A percentile compares a stretch with the other conserved stretches of the same genome.
Conservation (phyloP, 1,140 invertebrate genomes). For the Laupala kohalensis region DNA sequence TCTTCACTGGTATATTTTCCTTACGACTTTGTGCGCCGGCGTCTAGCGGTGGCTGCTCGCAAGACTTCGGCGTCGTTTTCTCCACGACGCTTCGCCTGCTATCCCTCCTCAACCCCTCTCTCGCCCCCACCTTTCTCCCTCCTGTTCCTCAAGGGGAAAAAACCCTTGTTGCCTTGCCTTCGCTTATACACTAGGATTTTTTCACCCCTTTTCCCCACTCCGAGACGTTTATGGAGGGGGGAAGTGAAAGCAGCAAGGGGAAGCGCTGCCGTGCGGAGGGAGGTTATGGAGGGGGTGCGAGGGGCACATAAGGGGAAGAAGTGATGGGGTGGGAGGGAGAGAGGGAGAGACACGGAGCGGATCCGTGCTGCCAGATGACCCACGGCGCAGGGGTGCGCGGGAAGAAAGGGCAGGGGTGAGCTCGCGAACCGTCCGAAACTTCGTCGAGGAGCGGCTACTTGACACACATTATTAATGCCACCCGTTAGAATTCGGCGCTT, state of each 20-base stretch:
- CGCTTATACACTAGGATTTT: slow-evolving; percentile 1
- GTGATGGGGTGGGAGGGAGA: not conserved
- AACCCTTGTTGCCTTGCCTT: slow-evolving; percentile 6
- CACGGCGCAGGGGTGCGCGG: not conserved
- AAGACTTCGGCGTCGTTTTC: slow-evolving; percentile 7
- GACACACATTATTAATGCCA: not conserved
- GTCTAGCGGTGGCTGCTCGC: not conserved
- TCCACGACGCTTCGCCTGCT: slow-evolving; percentile 8
- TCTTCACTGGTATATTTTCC: slow-evolving; percentile 4
- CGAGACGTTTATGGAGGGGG: slow-evolving; percentile 1
- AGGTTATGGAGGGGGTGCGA: not conserved
- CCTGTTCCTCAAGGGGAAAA: slow-evolving; percentile 4
- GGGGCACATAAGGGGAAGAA: not conserved
- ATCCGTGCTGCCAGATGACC: not conserved
- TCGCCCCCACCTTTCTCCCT: slow-evolving; percentile 1
- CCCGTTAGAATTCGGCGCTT: not conserved
- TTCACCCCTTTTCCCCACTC: not conserved
- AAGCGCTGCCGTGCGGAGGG: not conserved
- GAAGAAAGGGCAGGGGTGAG: not conserved
- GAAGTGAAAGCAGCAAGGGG: not conserved
- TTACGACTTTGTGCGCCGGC: slow-evolving; percentile 1
- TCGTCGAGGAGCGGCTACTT: not conserved
- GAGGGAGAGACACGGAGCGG: not conserved
- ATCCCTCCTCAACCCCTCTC: not conserved
- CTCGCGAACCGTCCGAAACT: not conserved